Evolutionary conservation across 2,888 invertebrate species (phyloP).

Genomic region (Sycophila texana): DNA sequence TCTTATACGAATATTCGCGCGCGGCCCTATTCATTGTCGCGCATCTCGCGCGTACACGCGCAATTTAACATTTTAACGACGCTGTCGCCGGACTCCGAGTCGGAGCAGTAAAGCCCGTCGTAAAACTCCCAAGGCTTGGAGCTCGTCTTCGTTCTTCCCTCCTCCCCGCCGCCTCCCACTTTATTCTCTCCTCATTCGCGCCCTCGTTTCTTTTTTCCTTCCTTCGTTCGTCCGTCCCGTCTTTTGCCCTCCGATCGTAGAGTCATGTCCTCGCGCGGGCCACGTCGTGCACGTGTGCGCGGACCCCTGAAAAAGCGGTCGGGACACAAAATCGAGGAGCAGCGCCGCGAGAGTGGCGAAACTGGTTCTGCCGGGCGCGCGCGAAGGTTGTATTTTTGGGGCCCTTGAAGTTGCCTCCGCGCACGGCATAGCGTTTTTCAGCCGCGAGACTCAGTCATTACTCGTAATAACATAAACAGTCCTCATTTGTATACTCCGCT

Average conservation of each 20-base stretch:
- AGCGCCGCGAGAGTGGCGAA: too few species aligned
- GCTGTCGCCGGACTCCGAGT: background rate
- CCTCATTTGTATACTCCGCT: too few species aligned
- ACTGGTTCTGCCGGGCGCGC: background rate
- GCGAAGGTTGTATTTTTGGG: background rate
- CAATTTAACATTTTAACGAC: constrained; percentile 28
- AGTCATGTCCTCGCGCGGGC: background rate
- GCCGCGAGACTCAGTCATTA: too few species aligned
- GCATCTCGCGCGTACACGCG: background rate
- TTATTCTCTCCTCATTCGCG: background rate
- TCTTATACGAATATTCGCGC: background rate
- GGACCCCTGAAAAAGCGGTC: constrained; percentile 1
- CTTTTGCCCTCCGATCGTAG: background rate
- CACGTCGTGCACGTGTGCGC: background rate
- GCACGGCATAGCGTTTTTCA: too few species aligned
- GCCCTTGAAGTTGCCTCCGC: background rate
- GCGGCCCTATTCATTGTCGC: background rate
- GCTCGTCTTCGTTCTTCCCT: background rate
- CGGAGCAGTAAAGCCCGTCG: constrained; percentile 1
- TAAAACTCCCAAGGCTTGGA: constrained; percentile 18
- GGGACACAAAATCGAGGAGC: background rate
- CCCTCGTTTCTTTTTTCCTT: background rate
- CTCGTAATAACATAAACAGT: too few species aligned
- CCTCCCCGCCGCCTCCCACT: background rate
- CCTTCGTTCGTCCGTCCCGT: background rate